Evolutionary conservation across 2,113 vertebrate species (phyloP).

Genomic region (Proterorhinus semilunaris): DNA sequence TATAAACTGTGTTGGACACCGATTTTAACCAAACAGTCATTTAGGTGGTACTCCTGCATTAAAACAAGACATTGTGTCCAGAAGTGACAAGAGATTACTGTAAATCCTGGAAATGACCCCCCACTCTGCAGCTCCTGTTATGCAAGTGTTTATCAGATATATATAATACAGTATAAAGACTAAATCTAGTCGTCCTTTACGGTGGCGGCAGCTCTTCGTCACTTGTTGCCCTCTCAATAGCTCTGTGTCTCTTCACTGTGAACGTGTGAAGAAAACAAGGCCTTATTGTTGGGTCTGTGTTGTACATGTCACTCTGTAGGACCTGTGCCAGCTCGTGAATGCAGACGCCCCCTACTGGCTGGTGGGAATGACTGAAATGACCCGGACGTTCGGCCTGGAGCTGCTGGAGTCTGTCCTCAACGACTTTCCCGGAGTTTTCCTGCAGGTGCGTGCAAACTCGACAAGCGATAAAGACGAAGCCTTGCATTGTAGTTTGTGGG

Average conservation of each 20-base stretch:
- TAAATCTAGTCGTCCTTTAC: conserved; percentile 8
- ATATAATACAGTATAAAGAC: background rate
- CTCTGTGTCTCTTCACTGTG: conserved; percentile 6
- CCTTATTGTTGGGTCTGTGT: conserved; percentile 23
- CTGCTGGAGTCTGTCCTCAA: conserved; percentile 97
- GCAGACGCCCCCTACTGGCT: conserved; percentile 98
- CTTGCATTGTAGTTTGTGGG: too few species aligned
- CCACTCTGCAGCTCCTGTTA: background rate
- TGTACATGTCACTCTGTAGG: conserved; percentile 72
- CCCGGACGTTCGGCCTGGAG: conserved; percentile 94
- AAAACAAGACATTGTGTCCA: too few species aligned
- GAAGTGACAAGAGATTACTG: too few species aligned
- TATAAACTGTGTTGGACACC: too few species aligned
- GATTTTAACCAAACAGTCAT: too few species aligned
- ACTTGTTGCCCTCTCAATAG: conserved; percentile 26
- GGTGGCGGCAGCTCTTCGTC: background rate
- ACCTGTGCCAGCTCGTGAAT: conserved; percentile 96
- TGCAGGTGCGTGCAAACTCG: conserved; percentile 72
- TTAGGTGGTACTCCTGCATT: too few species aligned
- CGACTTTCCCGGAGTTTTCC: conserved; percentile 95
- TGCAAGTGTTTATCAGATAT: conserved; percentile 7
- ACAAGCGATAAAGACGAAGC: too few species aligned
- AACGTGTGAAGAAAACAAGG: conserved; percentile 17
- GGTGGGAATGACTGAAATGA: conserved; percentile 99
- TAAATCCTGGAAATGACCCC: too few species aligned